Conservation (phyloP, 2,113 vertebrate genomes). For the Indicator maculatus region DNA sequence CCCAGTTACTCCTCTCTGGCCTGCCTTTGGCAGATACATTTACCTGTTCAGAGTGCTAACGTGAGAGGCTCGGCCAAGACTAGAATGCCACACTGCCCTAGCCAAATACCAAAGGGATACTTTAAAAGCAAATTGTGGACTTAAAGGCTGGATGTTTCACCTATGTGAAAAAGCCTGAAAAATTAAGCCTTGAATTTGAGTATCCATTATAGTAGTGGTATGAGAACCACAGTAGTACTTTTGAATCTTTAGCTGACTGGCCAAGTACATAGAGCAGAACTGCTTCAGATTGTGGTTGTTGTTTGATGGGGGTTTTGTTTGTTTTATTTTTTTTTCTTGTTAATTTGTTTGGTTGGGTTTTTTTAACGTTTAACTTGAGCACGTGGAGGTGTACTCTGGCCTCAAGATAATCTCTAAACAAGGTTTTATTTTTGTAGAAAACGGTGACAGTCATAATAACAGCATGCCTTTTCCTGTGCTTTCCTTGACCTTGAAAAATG, state of each 20-base stretch:
- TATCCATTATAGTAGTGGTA: neutral
- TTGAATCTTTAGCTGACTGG: neutral
- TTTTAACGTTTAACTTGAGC: neutral
- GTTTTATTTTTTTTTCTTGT: too few species aligned
- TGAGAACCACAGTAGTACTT: neutral
- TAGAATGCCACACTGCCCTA: neutral
- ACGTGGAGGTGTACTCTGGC: rapidly evolving
- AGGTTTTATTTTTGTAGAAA: conserved; percentile 42
- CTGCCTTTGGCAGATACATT: neutral
- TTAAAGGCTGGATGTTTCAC: neutral
- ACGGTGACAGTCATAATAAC: neutral
- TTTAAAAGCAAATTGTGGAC: neutral
- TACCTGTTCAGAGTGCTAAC: neutral
- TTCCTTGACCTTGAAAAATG: conserved; percentile 3
- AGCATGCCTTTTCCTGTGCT: neutral
- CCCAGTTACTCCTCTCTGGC: neutral
- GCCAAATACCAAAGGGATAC: neutral
- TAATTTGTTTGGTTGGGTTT: neutral
- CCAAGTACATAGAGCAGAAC: neutral
- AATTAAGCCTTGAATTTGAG: neutral
- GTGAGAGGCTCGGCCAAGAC: neutral
- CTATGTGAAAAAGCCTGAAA: neutral
- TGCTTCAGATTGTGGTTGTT: neutral
- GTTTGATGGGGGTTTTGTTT: too few species aligned
- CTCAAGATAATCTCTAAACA: neutral